These are phyloP conservation scores for Sprattus sprattus DNA, from an alignment of 2,113 vertebrate genomes.

Conservation along the genomic window DNA sequence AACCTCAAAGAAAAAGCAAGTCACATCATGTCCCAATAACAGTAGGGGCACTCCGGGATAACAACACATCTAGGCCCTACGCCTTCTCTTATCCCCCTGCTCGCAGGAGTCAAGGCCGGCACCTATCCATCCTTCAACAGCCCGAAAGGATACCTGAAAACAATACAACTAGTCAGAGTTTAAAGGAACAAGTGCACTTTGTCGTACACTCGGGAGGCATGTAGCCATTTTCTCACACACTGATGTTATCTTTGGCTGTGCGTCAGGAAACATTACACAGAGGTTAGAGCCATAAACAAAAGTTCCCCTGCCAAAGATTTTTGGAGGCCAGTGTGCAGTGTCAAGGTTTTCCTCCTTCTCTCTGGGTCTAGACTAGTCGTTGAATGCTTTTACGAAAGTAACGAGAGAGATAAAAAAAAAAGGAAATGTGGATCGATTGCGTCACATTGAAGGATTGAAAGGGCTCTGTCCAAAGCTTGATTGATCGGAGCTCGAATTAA, in stretches of 20 bases:
- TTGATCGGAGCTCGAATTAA: background rate
- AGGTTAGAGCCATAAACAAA: constrained; percentile 14
- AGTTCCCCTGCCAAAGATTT: background rate
- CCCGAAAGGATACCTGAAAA: background rate
- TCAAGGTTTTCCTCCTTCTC: constrained; percentile 10
- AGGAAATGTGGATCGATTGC: background rate
- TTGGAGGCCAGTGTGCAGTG: background rate
- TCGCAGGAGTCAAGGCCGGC: background rate
- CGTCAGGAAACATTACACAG: constrained; percentile 9
- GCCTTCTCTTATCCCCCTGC: background rate
- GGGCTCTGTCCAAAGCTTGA: background rate
- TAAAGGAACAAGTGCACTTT: constrained; percentile 19
- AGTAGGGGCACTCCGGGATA: background rate
- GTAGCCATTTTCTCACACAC: constrained; percentile 13
- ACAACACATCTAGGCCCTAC: background rate
- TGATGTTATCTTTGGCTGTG: constrained; percentile 3
- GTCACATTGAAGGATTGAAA: background rate
- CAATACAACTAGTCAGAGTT: background rate
- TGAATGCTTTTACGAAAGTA: background rate
- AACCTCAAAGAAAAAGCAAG: background rate
- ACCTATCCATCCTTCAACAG: background rate
- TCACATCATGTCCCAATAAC: background rate
- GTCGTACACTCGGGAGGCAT: constrained; percentile 10
- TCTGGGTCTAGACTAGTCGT: background rate
- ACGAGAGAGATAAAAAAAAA: background rate